phyloP scores from a whole-genome alignment of 2,797 vertebrate species.

The Arctocebus calabarensis region DNA sequence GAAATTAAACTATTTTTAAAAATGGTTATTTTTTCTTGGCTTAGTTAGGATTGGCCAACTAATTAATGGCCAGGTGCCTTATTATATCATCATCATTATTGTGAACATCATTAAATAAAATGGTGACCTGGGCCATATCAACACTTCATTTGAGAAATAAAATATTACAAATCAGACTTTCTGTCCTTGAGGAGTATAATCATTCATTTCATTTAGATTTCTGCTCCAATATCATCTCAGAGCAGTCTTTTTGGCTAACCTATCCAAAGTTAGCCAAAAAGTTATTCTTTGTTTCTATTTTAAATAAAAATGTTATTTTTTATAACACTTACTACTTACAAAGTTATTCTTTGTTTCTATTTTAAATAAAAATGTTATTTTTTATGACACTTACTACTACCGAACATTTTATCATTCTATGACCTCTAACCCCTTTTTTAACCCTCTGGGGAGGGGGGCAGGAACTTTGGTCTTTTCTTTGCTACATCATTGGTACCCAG shows the following conservation, averaged over 20 bases:
- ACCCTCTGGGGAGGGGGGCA: background rate
- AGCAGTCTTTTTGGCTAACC: background rate
- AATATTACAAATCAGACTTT: background rate
- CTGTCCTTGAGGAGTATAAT: background rate
- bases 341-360: background rate
- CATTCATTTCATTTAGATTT: background rate
- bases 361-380: background rate
- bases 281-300: background rate
- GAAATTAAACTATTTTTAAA: background rate
- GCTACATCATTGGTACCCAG: background rate
- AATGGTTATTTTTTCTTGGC: background rate
- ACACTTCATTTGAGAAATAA: background rate
- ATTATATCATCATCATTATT: background rate
- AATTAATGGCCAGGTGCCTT: background rate
- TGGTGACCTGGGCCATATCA: background rate
- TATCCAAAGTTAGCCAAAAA: too few species aligned
- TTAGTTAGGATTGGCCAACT: background rate
- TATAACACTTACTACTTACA: background rate
- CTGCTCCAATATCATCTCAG: background rate
- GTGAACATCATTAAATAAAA: background rate
- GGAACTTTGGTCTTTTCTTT: background rate
- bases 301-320: background rate
- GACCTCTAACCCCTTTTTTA: background rate
- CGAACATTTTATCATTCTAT: background rate
- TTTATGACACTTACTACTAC: background rate